Conservation (phyloP, 2,113 vertebrate species). For the Cranoglanis bouderius region DNA sequence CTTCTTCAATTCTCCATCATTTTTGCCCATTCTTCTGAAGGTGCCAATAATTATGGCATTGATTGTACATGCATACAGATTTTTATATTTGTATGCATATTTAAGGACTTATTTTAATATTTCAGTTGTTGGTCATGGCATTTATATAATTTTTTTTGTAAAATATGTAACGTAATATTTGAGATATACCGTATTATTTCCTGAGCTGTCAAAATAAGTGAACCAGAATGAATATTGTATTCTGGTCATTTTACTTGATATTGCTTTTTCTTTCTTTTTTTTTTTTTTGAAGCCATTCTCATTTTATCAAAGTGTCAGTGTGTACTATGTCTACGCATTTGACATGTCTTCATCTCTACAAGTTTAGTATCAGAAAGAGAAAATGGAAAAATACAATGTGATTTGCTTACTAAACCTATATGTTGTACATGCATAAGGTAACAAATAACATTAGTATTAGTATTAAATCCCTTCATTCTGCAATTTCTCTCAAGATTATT, state of each 20-base stretch:
- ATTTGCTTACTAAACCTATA: conserved; percentile 31
- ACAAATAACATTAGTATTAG: not conserved
- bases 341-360: not conserved
- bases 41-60: not conserved
- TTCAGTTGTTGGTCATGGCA: not conserved
- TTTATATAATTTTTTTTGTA: not conserved
- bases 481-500: conserved; percentile 21
- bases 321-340: not conserved
- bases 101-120: not conserved
- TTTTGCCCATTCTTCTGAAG: not conserved
- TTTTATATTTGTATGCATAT: not conserved
- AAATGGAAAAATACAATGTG: not conserved
- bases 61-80: not conserved
- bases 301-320: not conserved
- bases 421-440: not conserved
- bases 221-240: not conserved
- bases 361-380: not conserved
- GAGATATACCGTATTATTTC: not conserved
- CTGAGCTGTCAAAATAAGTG: no score
- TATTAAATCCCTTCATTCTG: not conserved
- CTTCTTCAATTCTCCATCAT: no score
- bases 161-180: not conserved
- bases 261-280: no score
- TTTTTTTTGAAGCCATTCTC: no score
- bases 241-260: not conserved